A percentile compares a stretch with the other conserved stretches of the same genome.
Conservation (phyloP, 2,113 vertebrate species). For the Salvator merianae region DNA sequence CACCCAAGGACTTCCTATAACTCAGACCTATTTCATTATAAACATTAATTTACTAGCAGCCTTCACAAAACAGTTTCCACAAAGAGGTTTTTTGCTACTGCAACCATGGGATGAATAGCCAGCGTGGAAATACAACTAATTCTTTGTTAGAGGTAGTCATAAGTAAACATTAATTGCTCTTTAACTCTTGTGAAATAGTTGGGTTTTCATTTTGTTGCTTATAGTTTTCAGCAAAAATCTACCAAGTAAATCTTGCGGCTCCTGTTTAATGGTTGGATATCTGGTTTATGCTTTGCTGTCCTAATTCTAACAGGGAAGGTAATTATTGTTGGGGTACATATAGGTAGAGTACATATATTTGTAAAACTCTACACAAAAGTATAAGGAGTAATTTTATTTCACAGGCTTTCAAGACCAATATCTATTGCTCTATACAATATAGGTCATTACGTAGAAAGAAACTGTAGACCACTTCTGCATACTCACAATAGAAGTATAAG, state of each 20-base stretch:
- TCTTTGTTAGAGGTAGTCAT: background rate
- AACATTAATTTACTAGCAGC: constrained; percentile 30
- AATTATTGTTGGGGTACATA: background rate
- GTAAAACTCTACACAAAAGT: background rate
- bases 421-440: background rate
- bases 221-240: constrained; percentile 19
- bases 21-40: constrained; percentile 33
- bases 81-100: background rate
- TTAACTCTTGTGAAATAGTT: constrained; percentile 8
- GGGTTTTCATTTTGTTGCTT: constrained; percentile 20
- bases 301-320: background rate
- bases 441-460: background rate
- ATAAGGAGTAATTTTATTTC: background rate
- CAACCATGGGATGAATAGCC: constrained; percentile 26
- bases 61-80: constrained; percentile 11
- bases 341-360: background rate
- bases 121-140: background rate
- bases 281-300: background rate
- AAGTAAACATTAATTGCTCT: constrained; percentile 33
- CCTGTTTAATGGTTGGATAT: background rate
- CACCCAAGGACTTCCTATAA: constrained; percentile 39
- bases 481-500: background rate
- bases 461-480: background rate
- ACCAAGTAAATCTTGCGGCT: background rate
- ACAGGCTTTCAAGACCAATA: background rate